A percentile compares a stretch with the other conserved stretches of the same genome.
Conservation (phyloP, 2,888 invertebrate species). For the Lithophane semibrunnea region DNA sequence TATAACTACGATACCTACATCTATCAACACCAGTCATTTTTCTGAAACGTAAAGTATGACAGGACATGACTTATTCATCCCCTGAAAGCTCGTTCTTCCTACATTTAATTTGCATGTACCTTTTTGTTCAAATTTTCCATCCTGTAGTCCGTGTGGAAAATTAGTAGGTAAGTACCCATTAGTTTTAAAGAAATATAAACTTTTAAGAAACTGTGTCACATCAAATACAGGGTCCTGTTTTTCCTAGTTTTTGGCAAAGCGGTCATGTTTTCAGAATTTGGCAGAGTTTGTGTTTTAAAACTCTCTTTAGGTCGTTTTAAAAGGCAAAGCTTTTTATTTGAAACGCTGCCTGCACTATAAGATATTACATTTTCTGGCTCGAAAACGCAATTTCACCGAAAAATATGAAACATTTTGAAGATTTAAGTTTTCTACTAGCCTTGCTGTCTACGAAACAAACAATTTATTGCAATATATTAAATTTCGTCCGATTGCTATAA, state of each 20-base stretch:
- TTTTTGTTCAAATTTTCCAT: not conserved
- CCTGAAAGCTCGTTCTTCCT: constrained; percentile 19
- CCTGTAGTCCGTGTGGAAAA: not conserved
- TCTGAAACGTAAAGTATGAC: not conserved
- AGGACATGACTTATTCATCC: constrained; percentile 23
- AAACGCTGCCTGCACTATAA: constrained; percentile 36
- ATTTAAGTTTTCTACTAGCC: constrained; percentile 4
- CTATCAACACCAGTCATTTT: not conserved
- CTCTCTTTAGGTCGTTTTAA: constrained; percentile 8
- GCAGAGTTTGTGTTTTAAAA: constrained; percentile 29
- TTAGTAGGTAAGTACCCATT: not conserved
- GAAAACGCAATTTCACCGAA: constrained; percentile 18
- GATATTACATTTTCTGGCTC: constrained; percentile 34
- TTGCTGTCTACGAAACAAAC: not conserved
- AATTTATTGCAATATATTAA: not conserved
- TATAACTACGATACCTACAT: not conserved
- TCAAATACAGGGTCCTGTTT: not conserved
- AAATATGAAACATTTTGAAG: constrained; percentile 24
- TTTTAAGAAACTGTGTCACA: not conserved
- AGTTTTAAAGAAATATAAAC: not conserved
- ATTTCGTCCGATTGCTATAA: no score
- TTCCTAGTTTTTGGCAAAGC: constrained; percentile 21
- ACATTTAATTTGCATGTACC: not conserved
- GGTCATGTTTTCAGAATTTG: constrained; percentile 7
- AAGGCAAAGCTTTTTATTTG: constrained; percentile 17